phyloP scores from a whole-genome alignment of 2,888 invertebrate genomes.

The Galerucella nymphaeae region DNA sequence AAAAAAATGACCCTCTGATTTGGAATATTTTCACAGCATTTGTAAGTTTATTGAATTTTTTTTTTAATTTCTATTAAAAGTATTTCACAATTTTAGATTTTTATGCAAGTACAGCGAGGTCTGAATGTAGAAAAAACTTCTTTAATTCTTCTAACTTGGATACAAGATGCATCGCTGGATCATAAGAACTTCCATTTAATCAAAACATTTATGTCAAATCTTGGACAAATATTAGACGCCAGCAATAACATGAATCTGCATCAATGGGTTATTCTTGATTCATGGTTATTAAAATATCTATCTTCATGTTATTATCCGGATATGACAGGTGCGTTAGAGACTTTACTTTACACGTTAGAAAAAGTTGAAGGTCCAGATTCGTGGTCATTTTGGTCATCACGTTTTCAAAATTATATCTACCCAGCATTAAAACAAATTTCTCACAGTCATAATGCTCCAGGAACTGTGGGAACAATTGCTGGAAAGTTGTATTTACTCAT shows the following conservation, averaged over 20 bases:
- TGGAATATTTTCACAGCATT: conserved; percentile 58
- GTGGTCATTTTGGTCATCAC: conserved; percentile 57
- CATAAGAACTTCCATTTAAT: conserved; percentile 55
- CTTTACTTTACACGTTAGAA: conserved; percentile 53
- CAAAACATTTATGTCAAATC: conserved; percentile 53
- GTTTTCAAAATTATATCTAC: conserved; percentile 55
- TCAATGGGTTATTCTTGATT: conserved; percentile 58
- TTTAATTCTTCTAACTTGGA: conserved; percentile 48
- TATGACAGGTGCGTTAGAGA: conserved; percentile 53
- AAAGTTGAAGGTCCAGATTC: conserved; percentile 48
- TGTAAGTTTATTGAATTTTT: conserved; percentile 49
- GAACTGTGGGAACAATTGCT: conserved; percentile 56
- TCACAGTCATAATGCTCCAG: conserved; percentile 45
- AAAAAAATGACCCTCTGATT: conserved; percentile 49
- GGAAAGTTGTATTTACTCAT: conserved; percentile 54
- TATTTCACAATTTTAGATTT: conserved; percentile 51
- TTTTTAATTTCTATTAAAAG: background rate
- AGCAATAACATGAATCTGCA: conserved; percentile 55
- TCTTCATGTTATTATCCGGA: conserved; percentile 56
- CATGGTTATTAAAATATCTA: conserved; percentile 60
- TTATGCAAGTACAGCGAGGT: conserved; percentile 53
- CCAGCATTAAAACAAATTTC: conserved; percentile 55
- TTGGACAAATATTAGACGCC: conserved; percentile 52
- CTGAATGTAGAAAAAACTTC: conserved; percentile 52
- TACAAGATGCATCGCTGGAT: conserved; percentile 53